Base-by-base conservation (phyloP, 2,797 vertebrate species). In the Lophius americanus region DNA sequence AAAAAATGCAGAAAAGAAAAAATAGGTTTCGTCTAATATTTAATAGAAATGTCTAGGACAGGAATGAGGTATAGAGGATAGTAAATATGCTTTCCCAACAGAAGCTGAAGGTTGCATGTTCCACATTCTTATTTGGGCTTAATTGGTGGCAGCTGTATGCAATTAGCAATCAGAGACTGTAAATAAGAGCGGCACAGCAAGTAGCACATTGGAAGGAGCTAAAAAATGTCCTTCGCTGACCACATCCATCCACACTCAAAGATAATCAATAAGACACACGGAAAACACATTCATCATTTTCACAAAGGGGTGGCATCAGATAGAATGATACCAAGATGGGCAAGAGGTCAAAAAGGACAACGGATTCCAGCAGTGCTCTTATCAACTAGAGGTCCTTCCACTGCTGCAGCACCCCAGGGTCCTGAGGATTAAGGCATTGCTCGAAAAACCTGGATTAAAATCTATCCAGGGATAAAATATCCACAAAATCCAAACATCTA, bases 111-210 rank as follows among this genome's bases (percentile, higher is more conserved):
- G 63, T 77, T 23, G 9, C 68, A 69, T 6, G 44, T 60, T 76
- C 58, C 44, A 43, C 62, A 59, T 75, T 76, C 59, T 66, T 55
- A 68, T 49, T 35, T 9, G 51, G 65, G 80, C 58, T 75, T 84
- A 88, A 89, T 89, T 84, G 81, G 70, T 59, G 70, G 81, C 89
- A 90, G 88, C 85, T 91, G 88, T 78, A 76, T 4, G 75, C 79
- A 90, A 90, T 90, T 85, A 86, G 88, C 68, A 89, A 89, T 87
- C 87, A 87, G 70, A 72, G 81, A 73, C 77, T 56, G 70, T 76
- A 79, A 85, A 82, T 81, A 76, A 80, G 74, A 81, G 78, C 70
- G 57, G 63, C 70, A 77, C 67, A 79, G 68, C 43, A 6, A 60
- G 74, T 63, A 56, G n/a, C 73, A 55, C 43, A 2, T 9, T 57